phyloP scores from a whole-genome alignment of 2,888 invertebrate species.

The Drosophila ezoana region DNA sequence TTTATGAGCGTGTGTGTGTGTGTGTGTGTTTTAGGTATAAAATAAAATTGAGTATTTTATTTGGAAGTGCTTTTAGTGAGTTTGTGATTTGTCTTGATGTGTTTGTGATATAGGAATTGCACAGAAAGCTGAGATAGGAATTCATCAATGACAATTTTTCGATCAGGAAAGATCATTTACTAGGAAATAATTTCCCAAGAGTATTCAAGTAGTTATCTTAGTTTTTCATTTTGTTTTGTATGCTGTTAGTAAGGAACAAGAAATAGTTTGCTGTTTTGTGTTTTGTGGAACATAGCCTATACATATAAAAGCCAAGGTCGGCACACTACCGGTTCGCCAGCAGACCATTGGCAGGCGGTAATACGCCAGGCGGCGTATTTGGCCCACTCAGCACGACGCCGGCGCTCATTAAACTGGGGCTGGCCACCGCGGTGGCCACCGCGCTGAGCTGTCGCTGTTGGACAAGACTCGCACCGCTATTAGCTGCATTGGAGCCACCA shows the following conservation, averaged over 20 bases:
- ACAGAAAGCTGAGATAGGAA: slow-evolving; percentile 82
- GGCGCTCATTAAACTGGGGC: slow-evolving; percentile 55
- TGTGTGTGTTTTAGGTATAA: slow-evolving; percentile 38
- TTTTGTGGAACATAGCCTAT: slow-evolving; percentile 43
- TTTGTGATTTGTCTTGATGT: slow-evolving; percentile 41
- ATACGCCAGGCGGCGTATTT: slow-evolving; percentile 64
- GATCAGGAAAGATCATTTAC: slow-evolving; percentile 32
- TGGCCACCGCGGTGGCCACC: slow-evolving; percentile 53
- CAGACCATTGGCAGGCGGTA: slow-evolving; percentile 83
- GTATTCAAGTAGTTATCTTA: slow-evolving; percentile 58
- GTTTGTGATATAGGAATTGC: slow-evolving; percentile 74
- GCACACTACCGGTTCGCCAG: slow-evolving; percentile 84
- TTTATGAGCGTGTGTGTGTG: slow-evolving; percentile 5
- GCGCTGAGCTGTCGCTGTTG: slow-evolving; percentile 75
- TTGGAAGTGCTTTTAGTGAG: slow-evolving; percentile 70
- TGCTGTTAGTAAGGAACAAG: slow-evolving; percentile 76
- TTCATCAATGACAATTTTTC: slow-evolving; percentile 66
- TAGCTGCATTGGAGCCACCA: slow-evolving; percentile 19
- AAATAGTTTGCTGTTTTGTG: slow-evolving; percentile 61
- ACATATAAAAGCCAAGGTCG: slow-evolving; percentile 3
- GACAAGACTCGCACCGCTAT: slow-evolving; percentile 27
- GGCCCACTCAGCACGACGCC: slow-evolving; percentile 66
- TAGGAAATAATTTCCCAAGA: slow-evolving; percentile 36
- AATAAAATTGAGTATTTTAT: slow-evolving; percentile 73
- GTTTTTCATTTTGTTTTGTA: slow-evolving; percentile 31